Base-by-base conservation (phyloP, 1,140 invertebrate species). In the Leucophenga varia region DNA sequence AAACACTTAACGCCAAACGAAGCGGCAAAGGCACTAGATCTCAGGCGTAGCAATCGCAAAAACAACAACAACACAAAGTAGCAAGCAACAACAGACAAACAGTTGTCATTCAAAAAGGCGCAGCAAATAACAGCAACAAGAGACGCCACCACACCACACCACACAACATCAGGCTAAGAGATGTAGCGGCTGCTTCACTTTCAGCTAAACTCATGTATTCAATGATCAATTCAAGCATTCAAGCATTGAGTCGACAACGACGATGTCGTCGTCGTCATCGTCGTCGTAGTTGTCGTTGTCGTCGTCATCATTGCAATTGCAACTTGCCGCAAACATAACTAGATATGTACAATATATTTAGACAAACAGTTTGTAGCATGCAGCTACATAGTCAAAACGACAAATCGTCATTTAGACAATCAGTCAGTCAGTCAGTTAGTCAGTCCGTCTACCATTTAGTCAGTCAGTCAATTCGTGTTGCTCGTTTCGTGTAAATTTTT, bases 401-500 rank as follows among this genome's bases (percentile, higher is more conserved):
- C 37, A 8, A n/a, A 8, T 3, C 19, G 37, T 21, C 37, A 25
- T 41, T 25, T 30, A n/a, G 7, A 7, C 25, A n/a, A 30, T 30
- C 25, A 19, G 3, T 18, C 36, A 7, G 18, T 38, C 13, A 6
- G 13, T 14, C 13, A 4, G 13, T 34, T 34, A 6, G 13, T 14
- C 13, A 8, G 16, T 37, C 18, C 18, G 16, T 37, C 16, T 5
- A 6, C 13, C 32, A 35, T 35, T 35, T 4, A 6, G 13, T 13
- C 32, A 13, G 32, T 5, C 13, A 13, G 32, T 5, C n/a, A 13
- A 21, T 18, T 9, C 32, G 28, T 17, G 36, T 51, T 36, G 40
- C 8, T 47, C 14, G 43, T 22, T 22, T 47, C 37, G 50, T 52
- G 44, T 43, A 43, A 52, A 34, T 43, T 41, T 20, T 25, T 49